Base-by-base conservation (phyloP, 2,888 invertebrate genomes). In the Dolichomitus sp. region DNA sequence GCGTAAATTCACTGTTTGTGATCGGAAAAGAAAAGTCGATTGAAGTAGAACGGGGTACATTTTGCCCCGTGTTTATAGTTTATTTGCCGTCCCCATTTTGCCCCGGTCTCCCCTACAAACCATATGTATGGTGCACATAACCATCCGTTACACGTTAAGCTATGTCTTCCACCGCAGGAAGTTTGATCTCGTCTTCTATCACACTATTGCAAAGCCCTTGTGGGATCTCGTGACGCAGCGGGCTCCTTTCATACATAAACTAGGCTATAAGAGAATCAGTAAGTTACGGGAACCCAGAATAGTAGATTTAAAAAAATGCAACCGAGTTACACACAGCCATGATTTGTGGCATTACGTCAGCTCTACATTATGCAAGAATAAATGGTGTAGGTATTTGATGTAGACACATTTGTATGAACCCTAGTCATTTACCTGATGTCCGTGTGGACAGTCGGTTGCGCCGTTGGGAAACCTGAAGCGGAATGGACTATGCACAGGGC, bases 401-500 rank as follows among this genome's bases (percentile, higher is more conserved):
- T 5, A 11, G 17, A 17, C 17, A 6, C 17, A 4, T 37, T n/a
- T 17, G 1, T 23, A 2, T 23, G 7, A 14, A 52, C 23, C 40
- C 23, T 33, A 11, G 17, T 23, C 11, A 33, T 68, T 82, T 84
- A 86, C 84, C 81, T 81, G 81, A 94, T 94, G 95, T 86, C 94
- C 94, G 69, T 92, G 93, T 86, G 94, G 94, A 86, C 93, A 94
- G 79, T 95, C 95, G 50, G 94, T 93, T 37, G 94, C 94, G 54
- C 95, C 95, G 90, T 95, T 95, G 82, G 94, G 94, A 90, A 94
- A 95, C 83, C 95, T 94, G 91, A 96, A 96, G 85, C 97, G 94
- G 93, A 96, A 97, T 33, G 97, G 97, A 90, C 96, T 97, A 94
- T 97, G 97, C 90, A 97, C 96, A 63, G 97, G 97, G 90, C 97